Conservation (phyloP, 2,888 invertebrate species). For the Dyspetes luteomarginatus region DNA sequence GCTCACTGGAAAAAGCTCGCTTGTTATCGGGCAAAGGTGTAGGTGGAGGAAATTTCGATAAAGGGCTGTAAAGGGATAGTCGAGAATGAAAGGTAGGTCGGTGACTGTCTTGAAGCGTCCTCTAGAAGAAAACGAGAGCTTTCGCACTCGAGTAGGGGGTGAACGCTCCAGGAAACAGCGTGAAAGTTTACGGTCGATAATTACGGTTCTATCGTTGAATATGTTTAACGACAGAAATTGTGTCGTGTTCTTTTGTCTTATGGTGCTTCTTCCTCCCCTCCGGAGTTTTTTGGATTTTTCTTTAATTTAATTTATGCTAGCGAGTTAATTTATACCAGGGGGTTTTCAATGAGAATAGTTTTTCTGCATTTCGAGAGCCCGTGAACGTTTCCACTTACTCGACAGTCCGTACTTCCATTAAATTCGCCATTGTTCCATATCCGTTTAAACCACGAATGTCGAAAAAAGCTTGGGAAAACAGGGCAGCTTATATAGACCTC, state of each 20-base stretch:
- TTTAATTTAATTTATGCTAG: too few relatives aligned
- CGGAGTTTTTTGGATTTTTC: too few relatives aligned
- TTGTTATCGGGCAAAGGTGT: conserved; percentile 21
- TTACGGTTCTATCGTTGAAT: not conserved
- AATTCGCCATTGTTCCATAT: too few relatives aligned
- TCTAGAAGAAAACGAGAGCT: not conserved
- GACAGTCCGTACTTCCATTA: too few relatives aligned
- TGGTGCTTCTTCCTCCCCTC: not conserved
- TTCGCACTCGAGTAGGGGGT: too few relatives aligned
- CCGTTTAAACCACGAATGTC: too few relatives aligned
- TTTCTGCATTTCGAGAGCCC: too few relatives aligned
- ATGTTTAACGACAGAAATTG: not conserved
- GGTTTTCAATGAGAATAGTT: too few relatives aligned
- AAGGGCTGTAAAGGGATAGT: conserved; percentile 1
- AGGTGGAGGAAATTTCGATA: not conserved
- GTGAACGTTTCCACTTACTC: too few relatives aligned
- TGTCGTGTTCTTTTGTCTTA: not conserved
- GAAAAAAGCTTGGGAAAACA: too few relatives aligned
- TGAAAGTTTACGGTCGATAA: not conserved
- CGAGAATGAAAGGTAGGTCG: not conserved
- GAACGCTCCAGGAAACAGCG: not conserved
- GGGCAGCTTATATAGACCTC: too few relatives aligned
- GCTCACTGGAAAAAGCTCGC: conserved; percentile 1
- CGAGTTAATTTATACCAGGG: too few relatives aligned
- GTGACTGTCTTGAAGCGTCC: conserved; percentile 17